Evolutionary conservation across 1,140 invertebrate genomes (phyloP).

Genomic region (Helicoverpa armigera): DNA sequence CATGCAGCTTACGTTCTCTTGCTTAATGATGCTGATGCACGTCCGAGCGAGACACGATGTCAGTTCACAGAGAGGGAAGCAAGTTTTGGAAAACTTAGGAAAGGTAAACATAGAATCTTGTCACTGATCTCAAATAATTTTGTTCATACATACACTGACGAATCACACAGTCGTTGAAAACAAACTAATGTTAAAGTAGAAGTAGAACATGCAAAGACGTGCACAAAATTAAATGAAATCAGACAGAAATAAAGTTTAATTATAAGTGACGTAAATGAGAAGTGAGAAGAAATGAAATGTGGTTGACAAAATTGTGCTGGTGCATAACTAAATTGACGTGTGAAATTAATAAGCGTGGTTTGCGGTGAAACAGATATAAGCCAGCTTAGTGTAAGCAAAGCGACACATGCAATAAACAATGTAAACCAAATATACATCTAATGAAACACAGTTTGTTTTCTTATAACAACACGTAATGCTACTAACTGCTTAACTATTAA

Average conservation of each 20-base stretch:
- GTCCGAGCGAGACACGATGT: slow-evolving; percentile 68
- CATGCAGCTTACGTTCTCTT: slow-evolving; percentile 79
- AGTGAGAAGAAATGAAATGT: slow-evolving; percentile 34
- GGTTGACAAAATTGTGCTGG: slow-evolving; percentile 7
- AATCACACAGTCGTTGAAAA: slow-evolving; percentile 57
- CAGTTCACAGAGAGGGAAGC: slow-evolving; percentile 67
- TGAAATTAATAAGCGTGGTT: slow-evolving; percentile 38
- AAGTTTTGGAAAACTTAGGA: slow-evolving; percentile 67
- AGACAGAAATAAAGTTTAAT: slow-evolving; percentile 56
- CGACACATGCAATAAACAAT: slow-evolving; percentile 73
- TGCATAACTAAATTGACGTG: slow-evolving; percentile 17
- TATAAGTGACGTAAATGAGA: slow-evolving; percentile 27
- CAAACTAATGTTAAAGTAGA: slow-evolving; percentile 66
- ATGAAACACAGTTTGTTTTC: slow-evolving; percentile 68
- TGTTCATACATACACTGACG: slow-evolving; percentile 56
- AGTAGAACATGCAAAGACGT: slow-evolving; percentile 72
- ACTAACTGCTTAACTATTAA: slow-evolving; percentile 34
- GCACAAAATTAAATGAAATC: slow-evolving; percentile 85
- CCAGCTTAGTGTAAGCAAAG: slow-evolving; percentile 65
- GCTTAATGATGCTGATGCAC: slow-evolving; percentile 74
- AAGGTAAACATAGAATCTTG: slow-evolving; percentile 79
- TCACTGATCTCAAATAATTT: slow-evolving; percentile 86
- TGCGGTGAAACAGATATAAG: slow-evolving; percentile 39
- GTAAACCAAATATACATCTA: slow-evolving; percentile 55
- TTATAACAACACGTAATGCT: slow-evolving; percentile 40